These are phyloP conservation scores for Pantelozetes paolii DNA, from an alignment of 2,888 invertebrate genomes.

Conservation along the genomic window DNA sequence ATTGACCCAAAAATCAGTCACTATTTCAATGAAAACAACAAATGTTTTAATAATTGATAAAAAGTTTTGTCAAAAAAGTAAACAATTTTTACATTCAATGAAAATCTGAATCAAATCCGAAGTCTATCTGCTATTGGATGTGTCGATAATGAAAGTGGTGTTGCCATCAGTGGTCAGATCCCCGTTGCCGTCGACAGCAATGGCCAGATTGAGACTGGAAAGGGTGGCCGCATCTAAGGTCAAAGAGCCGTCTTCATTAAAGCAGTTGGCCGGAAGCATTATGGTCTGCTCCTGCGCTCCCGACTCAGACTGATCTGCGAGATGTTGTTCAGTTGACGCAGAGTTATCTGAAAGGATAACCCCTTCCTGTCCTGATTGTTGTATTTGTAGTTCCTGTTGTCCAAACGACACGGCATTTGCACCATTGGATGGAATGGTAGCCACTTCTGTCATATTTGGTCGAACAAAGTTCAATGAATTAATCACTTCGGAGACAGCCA, in stretches of 20 bases:
- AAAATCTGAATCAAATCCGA: neutral
- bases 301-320: too few relatives aligned
- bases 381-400: neutral
- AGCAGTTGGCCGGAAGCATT: conserved; percentile 37
- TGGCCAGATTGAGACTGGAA: conserved; percentile 34
- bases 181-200: conserved; percentile 37
- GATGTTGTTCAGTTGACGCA: too few relatives aligned
- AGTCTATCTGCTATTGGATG: conserved; percentile 8
- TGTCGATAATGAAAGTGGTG: conserved; percentile 39
- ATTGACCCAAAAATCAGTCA: too few relatives aligned
- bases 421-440: neutral
- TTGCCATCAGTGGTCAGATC: conserved; percentile 33
- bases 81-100: neutral
- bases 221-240: conserved; percentile 38
- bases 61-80: neutral
- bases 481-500: conserved; percentile 40
- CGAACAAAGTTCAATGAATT: conserved; percentile 39
- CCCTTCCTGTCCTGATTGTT: neutral
- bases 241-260: conserved; percentile 39
- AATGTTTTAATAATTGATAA: too few relatives aligned
- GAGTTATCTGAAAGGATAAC: too few relatives aligned
- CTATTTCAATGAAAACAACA: too few relatives aligned
- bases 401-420: neutral
- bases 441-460: neutral
- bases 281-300: conserved; percentile 31